Evolutionary conservation across 2,888 invertebrate genomes (phyloP), one percentile per base, ranked within the genome.

Genomic region (Melipona beecheii): DNA sequence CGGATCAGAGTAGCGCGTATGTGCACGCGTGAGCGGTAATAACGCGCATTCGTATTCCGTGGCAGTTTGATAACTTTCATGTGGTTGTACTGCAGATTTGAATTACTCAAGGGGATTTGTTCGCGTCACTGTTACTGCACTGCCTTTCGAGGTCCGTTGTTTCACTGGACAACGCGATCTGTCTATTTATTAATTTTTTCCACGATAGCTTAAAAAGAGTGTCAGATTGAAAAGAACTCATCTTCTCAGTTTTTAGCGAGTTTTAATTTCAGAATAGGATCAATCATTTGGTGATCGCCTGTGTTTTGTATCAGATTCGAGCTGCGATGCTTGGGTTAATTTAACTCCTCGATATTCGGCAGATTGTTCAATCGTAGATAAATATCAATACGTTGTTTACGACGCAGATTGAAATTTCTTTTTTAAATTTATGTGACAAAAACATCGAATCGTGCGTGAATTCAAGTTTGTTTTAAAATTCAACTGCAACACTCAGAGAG

Each of bases 41-140:
- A 83, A 71, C 74, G 79, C 65, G 72, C 75, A 72, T 84, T 73
- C 76, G 68, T 81, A 74, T 66, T 81, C 82, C 27, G 17, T 77
- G 83, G 73, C 81, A 82, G 77, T 77, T 81, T 70, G 84, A 75
- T 72, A 72, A 83, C 84, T 75, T 65, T 31, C 72, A 70, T 58
- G 11, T 64, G 43, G 31, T 83, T 65, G 58, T 58, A 58, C 31
- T 64, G 56, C 68, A 36, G 74, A 79, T 78, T 79, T 83, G 71
- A 78, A 54, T 78, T 75, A 75, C 75, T 70, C 49, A 15, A 49
- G 21, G 21, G 60, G 27, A 74, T 78, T 84, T 82, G 77, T 73
- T 82, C 65, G 60, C 49, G 73, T 82, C 74, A 9, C 36, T 74
- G 52, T 70, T 58, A 58, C 21, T 36, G 49, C 9, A 21, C 36